These are phyloP conservation scores for Bubo bubo DNA, from an alignment of 2,113 vertebrate genomes.

Conservation along the genomic window DNA sequence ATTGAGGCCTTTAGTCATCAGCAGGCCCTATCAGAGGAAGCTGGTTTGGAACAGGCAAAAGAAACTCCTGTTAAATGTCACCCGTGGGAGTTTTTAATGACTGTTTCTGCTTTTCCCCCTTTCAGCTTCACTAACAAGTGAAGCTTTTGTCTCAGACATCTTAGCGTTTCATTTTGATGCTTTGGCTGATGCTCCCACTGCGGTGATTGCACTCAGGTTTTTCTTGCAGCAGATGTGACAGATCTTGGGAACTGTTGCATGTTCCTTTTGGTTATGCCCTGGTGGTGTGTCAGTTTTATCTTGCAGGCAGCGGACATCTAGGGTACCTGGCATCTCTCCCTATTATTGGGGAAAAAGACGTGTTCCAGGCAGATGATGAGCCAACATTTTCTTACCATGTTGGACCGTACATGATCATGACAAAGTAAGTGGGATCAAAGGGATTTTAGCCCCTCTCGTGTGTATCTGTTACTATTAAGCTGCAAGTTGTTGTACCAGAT, in stretches of 20 bases:
- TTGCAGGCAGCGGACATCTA: constrained; percentile 63
- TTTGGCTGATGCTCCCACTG: neutral
- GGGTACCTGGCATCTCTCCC: constrained; percentile 79
- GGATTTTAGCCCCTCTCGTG: neutral
- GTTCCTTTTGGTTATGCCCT: neutral
- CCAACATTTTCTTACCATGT: constrained; percentile 76
- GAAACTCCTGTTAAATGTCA: neutral
- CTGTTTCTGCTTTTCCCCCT: neutral
- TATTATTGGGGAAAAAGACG: constrained; percentile 77
- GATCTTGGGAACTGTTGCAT: neutral
- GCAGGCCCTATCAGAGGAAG: neutral
- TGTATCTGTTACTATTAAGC: neutral
- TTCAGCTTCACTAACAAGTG: neutral
- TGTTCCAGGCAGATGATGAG: constrained; percentile 81
- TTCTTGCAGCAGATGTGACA: neutral
- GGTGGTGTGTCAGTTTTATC: constrained; percentile 73
- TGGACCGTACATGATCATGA: constrained; percentile 83
- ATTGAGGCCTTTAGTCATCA: neutral
- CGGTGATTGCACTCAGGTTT: neutral
- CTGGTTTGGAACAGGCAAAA: neutral
- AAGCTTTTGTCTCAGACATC: neutral
- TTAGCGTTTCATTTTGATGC: neutral
- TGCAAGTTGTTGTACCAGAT: neutral
- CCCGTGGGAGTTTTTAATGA: neutral
- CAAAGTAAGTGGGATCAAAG: constrained; percentile 76